Evolutionary conservation across 2,888 invertebrate genomes (phyloP).

Genomic region (Lasius fuliginosus): DNA sequence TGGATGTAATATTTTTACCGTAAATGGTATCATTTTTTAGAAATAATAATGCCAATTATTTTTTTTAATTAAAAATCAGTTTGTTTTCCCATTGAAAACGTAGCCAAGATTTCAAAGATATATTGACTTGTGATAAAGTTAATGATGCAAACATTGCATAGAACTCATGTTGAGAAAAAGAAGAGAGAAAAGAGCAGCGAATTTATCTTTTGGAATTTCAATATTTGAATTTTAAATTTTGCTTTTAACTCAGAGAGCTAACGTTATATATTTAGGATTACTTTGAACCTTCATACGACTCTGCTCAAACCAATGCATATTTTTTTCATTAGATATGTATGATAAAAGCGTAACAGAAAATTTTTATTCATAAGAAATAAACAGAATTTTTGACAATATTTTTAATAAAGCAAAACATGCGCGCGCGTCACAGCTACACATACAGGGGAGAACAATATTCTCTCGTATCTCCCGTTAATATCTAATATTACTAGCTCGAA

Average conservation of each 20-base stretch:
- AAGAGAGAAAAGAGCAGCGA: background rate
- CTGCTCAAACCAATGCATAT: slow-evolving; percentile 22
- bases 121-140: background rate
- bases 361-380: background rate
- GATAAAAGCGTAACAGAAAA: slow-evolving; percentile 3
- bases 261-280: slow-evolving; percentile 25
- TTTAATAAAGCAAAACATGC: background rate
- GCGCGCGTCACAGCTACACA: background rate
- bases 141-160: background rate
- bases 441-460: background rate
- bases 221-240: slow-evolving; percentile 13
- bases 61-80: background rate
- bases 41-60: background rate
- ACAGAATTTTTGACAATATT: background rate
- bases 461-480: slow-evolving; percentile 26
- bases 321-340: background rate
- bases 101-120: background rate
- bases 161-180: background rate
- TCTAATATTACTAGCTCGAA: slow-evolving; percentile 42
- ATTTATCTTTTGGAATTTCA: slow-evolving; percentile 7
- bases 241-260: background rate
- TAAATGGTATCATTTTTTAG: background rate
- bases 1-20: background rate
- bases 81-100: background rate
- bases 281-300: background rate